Percentiles rank a stretch among this genome's conserved stretches.
These are phyloP conservation scores for Musca vetustissima DNA, from an alignment of 1,140 invertebrate species.

Conservation along the genomic window DNA sequence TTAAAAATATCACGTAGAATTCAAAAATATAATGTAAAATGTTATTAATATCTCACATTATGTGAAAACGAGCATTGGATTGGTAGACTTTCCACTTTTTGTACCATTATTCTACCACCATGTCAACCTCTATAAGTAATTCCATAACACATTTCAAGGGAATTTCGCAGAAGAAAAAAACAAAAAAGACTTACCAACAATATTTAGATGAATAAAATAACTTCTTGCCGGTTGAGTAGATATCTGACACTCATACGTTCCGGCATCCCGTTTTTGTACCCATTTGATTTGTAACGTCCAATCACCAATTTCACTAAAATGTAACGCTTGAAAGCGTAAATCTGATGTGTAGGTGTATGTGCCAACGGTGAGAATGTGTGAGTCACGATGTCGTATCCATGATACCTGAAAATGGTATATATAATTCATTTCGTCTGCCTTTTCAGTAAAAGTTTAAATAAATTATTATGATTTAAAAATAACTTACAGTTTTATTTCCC, in stretches of 20 bases:
- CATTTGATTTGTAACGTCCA: slow-evolving; percentile 93
- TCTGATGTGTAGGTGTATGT: slow-evolving; percentile 88
- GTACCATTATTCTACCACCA: too few species aligned
- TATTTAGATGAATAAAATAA: slow-evolving; percentile 74
- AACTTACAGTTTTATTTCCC: slow-evolving; percentile 81
- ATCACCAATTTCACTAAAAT: slow-evolving; percentile 80
- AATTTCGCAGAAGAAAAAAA: too few species aligned
- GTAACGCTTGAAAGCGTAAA: slow-evolving; percentile 83
- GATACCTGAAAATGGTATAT: slow-evolving; percentile 63
- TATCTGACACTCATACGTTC: slow-evolving; percentile 87
- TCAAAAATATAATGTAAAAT: too few species aligned
- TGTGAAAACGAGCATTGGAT: too few species aligned
- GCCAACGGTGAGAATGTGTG: slow-evolving; percentile 86
- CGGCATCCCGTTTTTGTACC: slow-evolving; percentile 84
- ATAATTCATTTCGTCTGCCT: too few species aligned
- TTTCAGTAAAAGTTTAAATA: not conserved
- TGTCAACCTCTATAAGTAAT: too few species aligned
- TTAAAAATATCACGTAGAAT: too few species aligned
- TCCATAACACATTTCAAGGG: too few species aligned
- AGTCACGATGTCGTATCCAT: slow-evolving; percentile 85
- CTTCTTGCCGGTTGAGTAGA: slow-evolving; percentile 78
- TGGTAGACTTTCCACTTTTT: too few species aligned
- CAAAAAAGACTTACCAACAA: slow-evolving; percentile 74
- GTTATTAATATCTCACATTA: too few species aligned
- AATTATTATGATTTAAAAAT: not conserved